Evolutionary conservation across 2,797 vertebrate species (phyloP).

Genomic region (Leucoraja ocellata): DNA sequence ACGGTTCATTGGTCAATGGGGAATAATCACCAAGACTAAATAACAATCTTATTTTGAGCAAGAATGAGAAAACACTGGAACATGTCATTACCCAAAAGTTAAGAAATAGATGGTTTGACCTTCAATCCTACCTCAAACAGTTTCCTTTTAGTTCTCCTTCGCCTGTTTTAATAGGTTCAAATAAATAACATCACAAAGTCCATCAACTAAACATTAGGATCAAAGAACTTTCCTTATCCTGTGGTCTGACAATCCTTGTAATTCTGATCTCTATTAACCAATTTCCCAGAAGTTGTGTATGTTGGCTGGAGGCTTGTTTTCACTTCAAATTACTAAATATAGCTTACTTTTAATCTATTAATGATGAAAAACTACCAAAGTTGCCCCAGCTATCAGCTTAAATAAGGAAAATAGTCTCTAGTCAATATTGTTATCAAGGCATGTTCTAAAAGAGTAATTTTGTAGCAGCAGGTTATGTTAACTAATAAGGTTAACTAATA

Average conservation of each 20-base stretch:
- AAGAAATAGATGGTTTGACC: not conserved
- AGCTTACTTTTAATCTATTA: not conserved
- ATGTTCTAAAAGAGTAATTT: not conserved
- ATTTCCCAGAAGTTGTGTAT: not conserved
- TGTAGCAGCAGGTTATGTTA: not conserved
- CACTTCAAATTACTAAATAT: conserved; percentile 17
- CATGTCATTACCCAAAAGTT: too few species aligned
- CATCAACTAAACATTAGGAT: not conserved
- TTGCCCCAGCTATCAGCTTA: not conserved
- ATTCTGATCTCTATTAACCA: not conserved
- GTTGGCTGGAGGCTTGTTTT: not conserved
- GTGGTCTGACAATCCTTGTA: not conserved
- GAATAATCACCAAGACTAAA: not conserved
- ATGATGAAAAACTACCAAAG: not conserved
- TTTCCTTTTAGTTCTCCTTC: not conserved
- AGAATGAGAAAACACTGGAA: not conserved
- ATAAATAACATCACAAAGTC: not conserved
- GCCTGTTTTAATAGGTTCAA: not conserved
- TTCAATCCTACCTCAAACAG: not conserved
- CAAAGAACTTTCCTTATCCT: not conserved
- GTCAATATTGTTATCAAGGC: not conserved
- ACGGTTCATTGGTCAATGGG: not conserved
- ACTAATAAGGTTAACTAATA: not conserved
- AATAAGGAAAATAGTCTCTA: not conserved
- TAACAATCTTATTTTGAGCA: not conserved